Conservation (phyloP, 2,797 vertebrate species). For the Valencia hispanica region DNA sequence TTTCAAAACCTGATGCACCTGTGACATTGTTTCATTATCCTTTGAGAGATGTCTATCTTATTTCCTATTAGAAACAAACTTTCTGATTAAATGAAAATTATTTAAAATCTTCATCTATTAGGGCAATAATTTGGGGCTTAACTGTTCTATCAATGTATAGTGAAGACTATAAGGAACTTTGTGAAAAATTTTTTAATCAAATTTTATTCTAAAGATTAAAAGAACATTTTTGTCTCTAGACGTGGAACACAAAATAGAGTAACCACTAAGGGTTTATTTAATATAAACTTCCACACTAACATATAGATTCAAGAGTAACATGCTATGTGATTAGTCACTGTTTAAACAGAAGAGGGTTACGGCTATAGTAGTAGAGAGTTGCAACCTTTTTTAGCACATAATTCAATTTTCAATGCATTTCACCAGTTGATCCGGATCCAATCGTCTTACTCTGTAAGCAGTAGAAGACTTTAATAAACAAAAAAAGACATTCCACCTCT, state of each 20-base stretch:
- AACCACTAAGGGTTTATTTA: background rate
- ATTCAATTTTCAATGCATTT: too few species aligned
- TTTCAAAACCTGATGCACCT: too few species aligned
- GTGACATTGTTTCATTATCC: too few species aligned
- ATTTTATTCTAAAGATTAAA: background rate
- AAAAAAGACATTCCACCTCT: too few species aligned
- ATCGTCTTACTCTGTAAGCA: too few species aligned
- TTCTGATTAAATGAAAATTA: background rate
- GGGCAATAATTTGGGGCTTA: background rate
- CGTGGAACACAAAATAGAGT: background rate
- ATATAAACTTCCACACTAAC: too few species aligned
- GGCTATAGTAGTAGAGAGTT: background rate
- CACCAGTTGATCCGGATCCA: too few species aligned
- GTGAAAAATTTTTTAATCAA: too few species aligned
- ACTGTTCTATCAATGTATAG: background rate
- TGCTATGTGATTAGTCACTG: background rate
- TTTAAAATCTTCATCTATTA: background rate
- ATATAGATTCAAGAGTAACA: too few species aligned
- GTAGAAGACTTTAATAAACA: too few species aligned
- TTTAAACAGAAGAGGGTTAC: background rate
- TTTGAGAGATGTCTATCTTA: too few species aligned
- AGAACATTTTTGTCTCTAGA: background rate
- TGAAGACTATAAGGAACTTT: too few species aligned
- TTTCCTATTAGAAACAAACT: background rate
- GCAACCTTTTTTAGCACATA: background rate